phyloP scores from a whole-genome alignment of 2,888 invertebrate genomes.

The Chaetoderma sp. region DNA sequence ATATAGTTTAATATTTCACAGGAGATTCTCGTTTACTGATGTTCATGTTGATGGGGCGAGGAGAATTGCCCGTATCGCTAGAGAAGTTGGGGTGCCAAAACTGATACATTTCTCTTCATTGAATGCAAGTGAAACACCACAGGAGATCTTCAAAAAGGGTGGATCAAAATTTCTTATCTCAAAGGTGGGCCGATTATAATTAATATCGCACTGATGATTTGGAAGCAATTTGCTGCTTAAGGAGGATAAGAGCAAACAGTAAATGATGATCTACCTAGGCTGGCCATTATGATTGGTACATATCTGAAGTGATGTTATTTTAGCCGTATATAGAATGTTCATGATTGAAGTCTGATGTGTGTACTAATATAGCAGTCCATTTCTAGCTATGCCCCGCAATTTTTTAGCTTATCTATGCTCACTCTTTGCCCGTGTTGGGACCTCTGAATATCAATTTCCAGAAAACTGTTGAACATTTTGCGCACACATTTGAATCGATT shows the following conservation, averaged over 20 bases:
- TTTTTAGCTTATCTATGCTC: no score
- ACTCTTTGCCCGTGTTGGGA: no score
- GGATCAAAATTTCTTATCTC: constrained; percentile 72
- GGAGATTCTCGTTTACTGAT: constrained; percentile 86
- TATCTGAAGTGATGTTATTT: no score
- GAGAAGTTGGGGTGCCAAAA: constrained; percentile 86
- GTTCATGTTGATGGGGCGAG: constrained; percentile 89
- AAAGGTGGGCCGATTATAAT: constrained; percentile 56
- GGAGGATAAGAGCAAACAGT: background rate
- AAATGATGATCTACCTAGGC: background rate
- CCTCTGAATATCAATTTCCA: no score
- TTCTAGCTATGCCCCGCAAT: no score
- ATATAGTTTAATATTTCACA: no score
- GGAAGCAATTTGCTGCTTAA: background rate
- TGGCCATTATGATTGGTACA: no score
- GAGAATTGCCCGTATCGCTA: constrained; percentile 81
- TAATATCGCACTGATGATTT: background rate
- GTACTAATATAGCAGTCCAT: no score
- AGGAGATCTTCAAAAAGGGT: constrained; percentile 76
- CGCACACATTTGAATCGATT: no score
- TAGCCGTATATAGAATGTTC: no score
- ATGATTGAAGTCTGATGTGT: no score
- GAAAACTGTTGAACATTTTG: no score
- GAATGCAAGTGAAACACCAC: constrained; percentile 81
- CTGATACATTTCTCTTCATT: constrained; percentile 93